Base-by-base conservation (phyloP, 2,113 vertebrate genomes). In the Malurus cyaneus region DNA sequence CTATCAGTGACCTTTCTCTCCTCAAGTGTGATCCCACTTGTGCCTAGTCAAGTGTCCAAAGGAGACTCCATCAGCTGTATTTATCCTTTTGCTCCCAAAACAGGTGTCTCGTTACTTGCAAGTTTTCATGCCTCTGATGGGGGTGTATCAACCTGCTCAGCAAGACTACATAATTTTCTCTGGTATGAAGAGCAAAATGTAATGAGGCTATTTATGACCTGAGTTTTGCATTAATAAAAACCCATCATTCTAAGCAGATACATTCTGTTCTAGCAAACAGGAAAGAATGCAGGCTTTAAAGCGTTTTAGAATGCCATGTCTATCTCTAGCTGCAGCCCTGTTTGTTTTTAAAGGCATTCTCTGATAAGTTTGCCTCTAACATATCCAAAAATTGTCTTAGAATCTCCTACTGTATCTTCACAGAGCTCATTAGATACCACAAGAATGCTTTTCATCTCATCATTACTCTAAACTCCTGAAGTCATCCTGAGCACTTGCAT, bases 81-180 rank as follows among this genome's bases (percentile, higher is more conserved):
- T 97, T 97, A 92, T 88, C 59, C 91, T 85, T 96, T 97, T 86
- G 82, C 65, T 94, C 54, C 82, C 91, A 86, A 93, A 97, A 96
- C 84, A 98, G 89, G 94, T 97, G 96, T 91, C 80, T 88, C 65
- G 66, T 96, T 97, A 95, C 91, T 87, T 93, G 96, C 18, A 94
- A 82, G 50, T 31, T 92, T 50, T 87, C 50, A 67, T 89, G 78
- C 23, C 69, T 80, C 10, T 88, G 67, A 84, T 93, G 65, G 59
- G 21, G 29, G 19, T 60, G 31, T 52, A 87, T 86, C 89, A 95
- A 78, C 93, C 17, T 8, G 4, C 12, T 61, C 80, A 86, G 17
- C 53, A 86, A 80, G 80, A 62, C 52, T 19, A 2, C 56, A 42
- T 70, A 77, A 91, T 67, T 47, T 44, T 89, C 18, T 79, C 44